Base-by-base conservation (phyloP, 2,797 vertebrate species). In the Premnoplex brunnescens region DNA sequence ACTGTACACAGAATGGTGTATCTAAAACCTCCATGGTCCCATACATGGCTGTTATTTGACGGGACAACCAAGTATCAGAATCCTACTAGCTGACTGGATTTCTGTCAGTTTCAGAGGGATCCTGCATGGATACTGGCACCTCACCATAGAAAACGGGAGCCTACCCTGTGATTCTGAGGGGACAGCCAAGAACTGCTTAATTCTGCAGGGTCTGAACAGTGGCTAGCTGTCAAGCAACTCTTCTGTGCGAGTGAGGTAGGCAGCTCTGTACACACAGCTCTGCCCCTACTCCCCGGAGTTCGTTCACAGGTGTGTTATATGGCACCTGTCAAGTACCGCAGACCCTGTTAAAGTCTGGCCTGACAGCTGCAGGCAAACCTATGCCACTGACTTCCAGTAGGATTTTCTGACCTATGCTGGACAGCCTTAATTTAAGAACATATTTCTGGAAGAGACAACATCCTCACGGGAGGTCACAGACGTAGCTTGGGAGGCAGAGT, bases 251-350 rank as follows among this genome's bases (percentile, higher is more conserved):
- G 52, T 27, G 63, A 67, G 71, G 81, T 17, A 48, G 41, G 63
- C 55, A 81, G 69, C 77, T 93, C 10, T 24, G 43, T 12, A 79
- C 13, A 15, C 81, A 15, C 71, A 88, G 78, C 41, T 59, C 49
- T 66, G 71, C 20, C 32, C 23, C 39, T 23, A 0, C 26, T 55
- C 30, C 48, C 11, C 46, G 19, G 26, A 59, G 34, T 19, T 63
- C 1, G 0, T 12, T 54, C 55, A 49, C 30, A n/a, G 22, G 41
- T 30, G 48, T 32, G 44, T 44, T 41, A 24, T 0, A 12, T 0
- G 58, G 73, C 56, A 41, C 16, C 36, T 49, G 17, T 2, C 23
- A 14, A 15, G 39, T 14, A 56, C 73, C 26, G 12, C 39, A 85
- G 72, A 36, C 18, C 18, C 12, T 0, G 22, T 6, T 7, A 14